These are phyloP conservation scores for Geodia barretti DNA, from an alignment of 37 sponge, comb jelly and placozoan genomes.

Conservation along the genomic window DNA sequence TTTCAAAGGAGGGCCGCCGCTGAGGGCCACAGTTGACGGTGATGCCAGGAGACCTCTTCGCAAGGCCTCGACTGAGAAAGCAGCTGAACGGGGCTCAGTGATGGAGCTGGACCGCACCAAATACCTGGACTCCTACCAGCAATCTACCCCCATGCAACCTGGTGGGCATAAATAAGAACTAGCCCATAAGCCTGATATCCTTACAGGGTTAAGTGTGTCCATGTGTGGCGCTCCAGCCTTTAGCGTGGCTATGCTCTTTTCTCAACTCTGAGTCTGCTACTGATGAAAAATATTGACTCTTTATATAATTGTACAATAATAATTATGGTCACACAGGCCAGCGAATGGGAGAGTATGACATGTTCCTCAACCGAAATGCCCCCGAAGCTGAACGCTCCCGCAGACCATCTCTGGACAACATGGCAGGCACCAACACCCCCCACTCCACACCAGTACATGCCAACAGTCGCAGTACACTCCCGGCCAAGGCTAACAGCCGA, in stretches of 20 bases:
- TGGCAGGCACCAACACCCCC: neutral
- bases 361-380: constrained; percentile 21
- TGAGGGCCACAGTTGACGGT: constrained; percentile 66
- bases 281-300: too few relatives aligned
- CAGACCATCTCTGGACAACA: constrained; percentile 30
- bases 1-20: neutral
- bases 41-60: constrained; percentile 12
- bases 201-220: too few relatives aligned
- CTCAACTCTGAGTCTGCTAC: too few relatives aligned
- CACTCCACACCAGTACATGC: neutral
- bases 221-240: too few relatives aligned
- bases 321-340: constrained; percentile 38
- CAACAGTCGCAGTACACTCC: too few relatives aligned
- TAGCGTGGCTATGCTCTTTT: too few relatives aligned
- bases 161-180: constrained; percentile 12
- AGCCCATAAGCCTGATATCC: too few relatives aligned
- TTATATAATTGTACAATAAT: too few relatives aligned
- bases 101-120: constrained; percentile 13
- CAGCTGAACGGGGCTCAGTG: neutral
- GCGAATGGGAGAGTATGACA: constrained; percentile 38
- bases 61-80: constrained; percentile 26
- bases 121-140: constrained; percentile 35
- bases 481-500: too few relatives aligned
- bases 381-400: neutral
- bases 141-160: constrained; percentile 46